Conservation (phyloP, 2,797 vertebrate species). For the Podarcis siculus region DNA sequence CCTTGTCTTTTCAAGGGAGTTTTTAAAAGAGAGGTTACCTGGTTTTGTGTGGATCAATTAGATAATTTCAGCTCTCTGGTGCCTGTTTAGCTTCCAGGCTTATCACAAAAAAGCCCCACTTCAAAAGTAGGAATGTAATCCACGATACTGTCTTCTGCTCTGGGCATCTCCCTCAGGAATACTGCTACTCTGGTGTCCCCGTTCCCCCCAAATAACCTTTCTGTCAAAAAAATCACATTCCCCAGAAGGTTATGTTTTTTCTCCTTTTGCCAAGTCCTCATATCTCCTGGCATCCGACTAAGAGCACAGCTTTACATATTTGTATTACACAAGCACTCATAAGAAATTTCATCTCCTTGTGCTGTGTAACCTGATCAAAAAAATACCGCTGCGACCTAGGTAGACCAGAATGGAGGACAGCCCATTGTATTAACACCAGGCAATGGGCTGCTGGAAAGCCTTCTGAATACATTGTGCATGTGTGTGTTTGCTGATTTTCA, state of each 20-base stretch:
- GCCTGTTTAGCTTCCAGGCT: constrained; percentile 41
- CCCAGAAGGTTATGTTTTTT: fast-evolving
- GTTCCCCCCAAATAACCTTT: not conserved
- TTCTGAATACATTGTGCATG: not conserved
- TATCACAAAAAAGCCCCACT: not conserved
- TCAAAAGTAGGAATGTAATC: constrained; percentile 2
- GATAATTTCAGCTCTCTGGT: constrained; percentile 50
- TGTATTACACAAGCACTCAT: not conserved
- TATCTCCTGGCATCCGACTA: fast-evolving
- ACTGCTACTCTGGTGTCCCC: not conserved
- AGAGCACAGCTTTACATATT: not conserved
- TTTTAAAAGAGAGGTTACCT: constrained; percentile 58
- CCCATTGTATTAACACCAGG: not conserved
- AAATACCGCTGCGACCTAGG: fast-evolving
- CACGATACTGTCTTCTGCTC: not conserved
- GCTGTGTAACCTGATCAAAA: not conserved
- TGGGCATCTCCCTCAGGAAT: not conserved
- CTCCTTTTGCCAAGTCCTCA: not conserved
- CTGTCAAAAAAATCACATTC: not conserved
- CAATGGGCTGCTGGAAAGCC: not conserved
- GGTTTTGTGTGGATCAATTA: constrained; percentile 42
- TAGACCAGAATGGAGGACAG: not conserved
- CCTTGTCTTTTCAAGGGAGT: constrained; percentile 69
- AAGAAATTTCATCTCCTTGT: not conserved
- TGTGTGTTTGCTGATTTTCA: too few species aligned